Evolutionary conservation across 2,888 invertebrate genomes (phyloP), one percentile per base, ranked within the genome.

Genomic region (Lochmaea capreae): DNA sequence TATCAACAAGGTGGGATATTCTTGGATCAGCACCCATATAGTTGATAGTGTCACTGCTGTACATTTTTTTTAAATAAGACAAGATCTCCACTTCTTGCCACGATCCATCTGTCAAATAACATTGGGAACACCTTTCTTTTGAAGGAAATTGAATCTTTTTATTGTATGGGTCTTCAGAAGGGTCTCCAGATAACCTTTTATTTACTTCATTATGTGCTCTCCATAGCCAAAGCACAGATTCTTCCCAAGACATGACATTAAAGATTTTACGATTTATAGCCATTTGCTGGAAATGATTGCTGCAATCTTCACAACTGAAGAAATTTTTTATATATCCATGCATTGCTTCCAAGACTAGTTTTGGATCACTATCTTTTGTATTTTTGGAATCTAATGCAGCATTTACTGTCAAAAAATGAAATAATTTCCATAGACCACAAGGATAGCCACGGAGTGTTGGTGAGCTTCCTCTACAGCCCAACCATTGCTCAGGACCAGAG

Each of bases 361-460:
- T 88, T 0, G 93, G 92, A 83, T 92, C 89, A 4, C 84, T 82
- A 10, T 89, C 88, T 49, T 88, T 70, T 16, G 78, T 76, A 5
- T 79, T 77, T 1, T 67, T 62, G 33, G 82, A 81, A 63, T 82
- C 81, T 39, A 87, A 86, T 4, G 90, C 90, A 12, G 95, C 93
- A 84, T 93, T 93, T 0, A 97, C 95, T 1, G 97, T 95, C 70
- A 99, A 87, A 52, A 93, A 94, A 84, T 99, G 99, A 85, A 98
- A 99, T 79, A 97, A 87, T n/a, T 93, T 94, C 99, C 99, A 99
- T 46, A 99, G 88, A 0, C 97, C 94, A 87, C 99, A 99, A 0
- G 97, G 95, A 86, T 95, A 99, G 14, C 98, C 97, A 65, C 98
- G 90, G 81, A 90, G 92, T 76, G 90, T 89, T 0, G 91, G 87